phyloP scores from a whole-genome alignment of 2,113 vertebrate genomes.

The Tragelaphus strepsiceros region DNA sequence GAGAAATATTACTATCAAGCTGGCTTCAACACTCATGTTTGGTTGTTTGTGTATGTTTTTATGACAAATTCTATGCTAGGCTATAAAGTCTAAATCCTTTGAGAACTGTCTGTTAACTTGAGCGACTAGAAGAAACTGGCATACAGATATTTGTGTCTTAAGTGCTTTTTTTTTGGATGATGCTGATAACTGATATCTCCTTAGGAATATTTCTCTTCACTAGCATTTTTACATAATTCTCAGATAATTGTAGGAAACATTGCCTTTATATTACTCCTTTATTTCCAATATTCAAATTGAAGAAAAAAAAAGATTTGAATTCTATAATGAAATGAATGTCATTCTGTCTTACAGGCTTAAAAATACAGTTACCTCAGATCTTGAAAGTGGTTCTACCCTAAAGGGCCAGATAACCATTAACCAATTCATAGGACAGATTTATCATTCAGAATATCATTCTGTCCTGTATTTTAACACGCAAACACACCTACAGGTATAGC shows the following conservation, averaged over 20 bases:
- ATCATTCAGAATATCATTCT: neutral
- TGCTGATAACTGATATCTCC: neutral
- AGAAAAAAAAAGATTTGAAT: neutral
- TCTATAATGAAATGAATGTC: neutral
- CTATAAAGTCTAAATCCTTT: neutral
- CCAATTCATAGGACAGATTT: neutral
- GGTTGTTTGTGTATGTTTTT: neutral
- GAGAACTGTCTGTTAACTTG: neutral
- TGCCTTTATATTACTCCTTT: neutral
- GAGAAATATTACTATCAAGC: constrained; percentile 27
- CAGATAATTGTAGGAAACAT: neutral
- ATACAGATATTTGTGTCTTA: neutral
- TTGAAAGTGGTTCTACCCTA: neutral
- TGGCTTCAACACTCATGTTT: neutral
- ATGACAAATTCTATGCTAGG: neutral
- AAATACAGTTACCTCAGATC: neutral
- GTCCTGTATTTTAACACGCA: neutral
- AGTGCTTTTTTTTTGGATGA: neutral
- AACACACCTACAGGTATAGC: neutral
- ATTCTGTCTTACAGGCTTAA: neutral
- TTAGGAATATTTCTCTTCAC: neutral
- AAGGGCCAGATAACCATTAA: neutral
- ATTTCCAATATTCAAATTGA: neutral
- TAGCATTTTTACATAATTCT: neutral
- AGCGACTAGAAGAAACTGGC: neutral